These are phyloP conservation scores for Trichoplusia ni DNA, from an alignment of 1,140 invertebrate genomes.

Conservation along the genomic window DNA sequence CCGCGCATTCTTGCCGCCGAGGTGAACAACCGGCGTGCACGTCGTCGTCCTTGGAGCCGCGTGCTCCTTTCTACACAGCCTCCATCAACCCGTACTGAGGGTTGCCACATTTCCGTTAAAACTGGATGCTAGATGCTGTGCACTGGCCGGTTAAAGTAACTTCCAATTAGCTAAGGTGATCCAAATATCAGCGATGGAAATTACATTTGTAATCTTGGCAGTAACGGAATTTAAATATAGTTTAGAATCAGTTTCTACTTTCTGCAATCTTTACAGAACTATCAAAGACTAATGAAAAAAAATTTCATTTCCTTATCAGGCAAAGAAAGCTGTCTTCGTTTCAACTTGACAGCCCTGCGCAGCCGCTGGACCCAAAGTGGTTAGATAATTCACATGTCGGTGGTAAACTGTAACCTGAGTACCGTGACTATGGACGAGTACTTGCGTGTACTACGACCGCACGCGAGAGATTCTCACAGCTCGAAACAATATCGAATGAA, in stretches of 20 bases:
- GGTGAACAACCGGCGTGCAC: slow-evolving; percentile 71
- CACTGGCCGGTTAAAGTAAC: not conserved
- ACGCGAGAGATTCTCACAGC: not conserved
- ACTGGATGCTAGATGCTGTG: not conserved
- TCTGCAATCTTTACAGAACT: no score
- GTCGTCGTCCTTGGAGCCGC: slow-evolving; percentile 66
- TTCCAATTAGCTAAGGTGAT: not conserved
- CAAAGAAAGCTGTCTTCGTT: no score
- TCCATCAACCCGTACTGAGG: slow-evolving; percentile 31
- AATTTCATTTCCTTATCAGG: no score
- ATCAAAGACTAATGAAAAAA: no score
- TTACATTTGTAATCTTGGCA: not conserved
- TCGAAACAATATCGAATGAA: not conserved
- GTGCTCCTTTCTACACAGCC: slow-evolving; percentile 65
- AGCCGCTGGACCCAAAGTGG: slow-evolving; percentile 14
- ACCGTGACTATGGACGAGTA: slow-evolving; percentile 4
- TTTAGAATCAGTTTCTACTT: no score
- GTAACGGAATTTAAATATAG: not conserved
- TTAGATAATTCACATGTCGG: slow-evolving; percentile 34
- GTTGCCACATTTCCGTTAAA: slow-evolving; percentile 30
- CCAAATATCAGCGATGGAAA: not conserved
- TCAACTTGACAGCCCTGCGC: not conserved
- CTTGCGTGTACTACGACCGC: not conserved
- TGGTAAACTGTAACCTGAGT: slow-evolving; percentile 32
- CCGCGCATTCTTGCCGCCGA: slow-evolving; percentile 68